These are phyloP conservation scores for Pluvianellus socialis DNA, from an alignment of 2,113 vertebrate genomes.

Conservation along the genomic window DNA sequence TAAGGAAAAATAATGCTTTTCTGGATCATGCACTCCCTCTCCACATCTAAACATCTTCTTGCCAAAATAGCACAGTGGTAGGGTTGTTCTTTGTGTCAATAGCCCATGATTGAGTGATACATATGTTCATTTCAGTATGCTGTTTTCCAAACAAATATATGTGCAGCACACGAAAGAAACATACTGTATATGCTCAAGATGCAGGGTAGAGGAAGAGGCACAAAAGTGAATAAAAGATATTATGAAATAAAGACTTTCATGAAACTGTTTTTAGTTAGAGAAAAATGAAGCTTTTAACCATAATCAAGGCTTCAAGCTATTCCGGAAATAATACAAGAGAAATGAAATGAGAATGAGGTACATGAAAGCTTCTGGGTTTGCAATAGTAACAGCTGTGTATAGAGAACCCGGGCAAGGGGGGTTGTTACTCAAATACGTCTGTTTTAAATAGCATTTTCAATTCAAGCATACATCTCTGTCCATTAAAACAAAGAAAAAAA, in stretches of 20 bases:
- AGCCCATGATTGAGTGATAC: background rate
- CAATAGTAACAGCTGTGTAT: slow-evolving; percentile 62
- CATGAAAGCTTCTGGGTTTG: slow-evolving; percentile 52
- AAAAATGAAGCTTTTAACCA: slow-evolving; percentile 31
- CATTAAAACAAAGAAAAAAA: slow-evolving; percentile 21
- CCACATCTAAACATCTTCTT: background rate
- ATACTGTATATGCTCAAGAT: background rate
- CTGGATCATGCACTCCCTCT: background rate
- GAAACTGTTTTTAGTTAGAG: slow-evolving; percentile 12
- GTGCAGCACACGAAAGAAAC: background rate
- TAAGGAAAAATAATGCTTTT: background rate
- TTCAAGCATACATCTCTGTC: background rate
- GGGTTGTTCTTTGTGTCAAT: background rate
- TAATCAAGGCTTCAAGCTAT: slow-evolving; percentile 48
- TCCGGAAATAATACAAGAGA: slow-evolving; percentile 54
- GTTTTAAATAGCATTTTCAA: slow-evolving; percentile 38
- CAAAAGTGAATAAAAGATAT: background rate
- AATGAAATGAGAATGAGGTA: slow-evolving; percentile 51
- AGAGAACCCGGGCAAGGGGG: background rate
- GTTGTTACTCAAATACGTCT: slow-evolving; percentile 33
- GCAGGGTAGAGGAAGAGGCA: background rate
- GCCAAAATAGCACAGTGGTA: background rate
- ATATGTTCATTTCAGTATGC: background rate
- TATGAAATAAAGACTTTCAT: background rate
- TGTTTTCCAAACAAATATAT: background rate